Evolutionary conservation across 2,888 invertebrate species (phyloP).

Genomic region (Operophtera brumata): DNA sequence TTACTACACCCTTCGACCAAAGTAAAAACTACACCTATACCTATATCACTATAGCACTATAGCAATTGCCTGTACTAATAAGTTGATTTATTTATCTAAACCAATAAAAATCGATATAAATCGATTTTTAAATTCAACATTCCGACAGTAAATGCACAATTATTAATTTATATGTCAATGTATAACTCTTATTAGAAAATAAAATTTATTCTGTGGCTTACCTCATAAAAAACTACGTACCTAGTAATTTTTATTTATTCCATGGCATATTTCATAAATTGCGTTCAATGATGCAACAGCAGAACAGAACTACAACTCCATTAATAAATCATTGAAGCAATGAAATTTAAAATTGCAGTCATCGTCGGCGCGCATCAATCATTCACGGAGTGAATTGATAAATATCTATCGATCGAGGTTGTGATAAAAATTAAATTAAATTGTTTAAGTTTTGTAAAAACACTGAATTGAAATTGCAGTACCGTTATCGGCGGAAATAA

Average conservation of each 20-base stretch:
- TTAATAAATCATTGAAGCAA: constrained; percentile 31
- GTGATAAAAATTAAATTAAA: constrained; percentile 16
- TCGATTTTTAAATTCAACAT: background rate
- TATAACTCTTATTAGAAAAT: constrained; percentile 7
- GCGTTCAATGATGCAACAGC: constrained; percentile 16
- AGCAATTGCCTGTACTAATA: too few species aligned
- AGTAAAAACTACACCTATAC: too few species aligned
- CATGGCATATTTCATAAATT: constrained; percentile 16
- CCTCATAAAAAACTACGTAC: constrained; percentile 7
- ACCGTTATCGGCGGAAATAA: too few species aligned
- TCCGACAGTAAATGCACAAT: background rate
- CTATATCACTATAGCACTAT: too few species aligned
- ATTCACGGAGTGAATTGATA: constrained; percentile 24
- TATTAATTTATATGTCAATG: constrained; percentile 24
- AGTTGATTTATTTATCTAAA: background rate
- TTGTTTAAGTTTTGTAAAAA: constrained; percentile 17
- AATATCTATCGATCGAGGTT: constrained; percentile 21
- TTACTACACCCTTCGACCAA: too few species aligned
- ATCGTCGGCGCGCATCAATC: constrained; percentile 18
- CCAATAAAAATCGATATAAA: constrained; percentile 7
- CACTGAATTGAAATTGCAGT: constrained; percentile 1
- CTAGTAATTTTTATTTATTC: background rate
- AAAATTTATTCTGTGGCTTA: background rate
- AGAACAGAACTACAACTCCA: constrained; percentile 16
- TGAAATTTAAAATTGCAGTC: constrained; percentile 23